Conservation (phyloP, 2,113 vertebrate genomes). For the Bubo scandiacus region DNA sequence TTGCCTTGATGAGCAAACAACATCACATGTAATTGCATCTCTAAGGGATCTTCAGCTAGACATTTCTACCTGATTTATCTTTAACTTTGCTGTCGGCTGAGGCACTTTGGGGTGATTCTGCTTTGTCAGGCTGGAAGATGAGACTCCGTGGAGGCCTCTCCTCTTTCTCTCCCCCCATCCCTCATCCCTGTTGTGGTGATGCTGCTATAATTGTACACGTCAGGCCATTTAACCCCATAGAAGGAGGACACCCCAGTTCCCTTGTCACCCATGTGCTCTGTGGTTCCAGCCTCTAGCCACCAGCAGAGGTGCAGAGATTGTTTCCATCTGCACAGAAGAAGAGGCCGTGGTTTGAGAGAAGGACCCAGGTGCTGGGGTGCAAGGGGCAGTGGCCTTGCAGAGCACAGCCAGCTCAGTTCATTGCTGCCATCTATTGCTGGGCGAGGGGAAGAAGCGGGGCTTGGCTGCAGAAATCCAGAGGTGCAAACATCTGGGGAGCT, state of each 20-base stretch:
- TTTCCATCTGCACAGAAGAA: background rate
- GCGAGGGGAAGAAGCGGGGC: background rate
- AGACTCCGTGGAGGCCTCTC: background rate
- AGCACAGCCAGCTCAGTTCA: background rate
- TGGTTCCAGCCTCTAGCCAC: background rate
- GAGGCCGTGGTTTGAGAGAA: background rate
- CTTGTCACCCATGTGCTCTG: background rate
- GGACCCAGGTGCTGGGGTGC: fast-evolving
- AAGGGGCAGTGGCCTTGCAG: background rate
- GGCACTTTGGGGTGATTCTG: background rate
- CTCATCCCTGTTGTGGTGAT: background rate
- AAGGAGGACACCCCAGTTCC: background rate
- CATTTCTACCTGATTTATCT: background rate
- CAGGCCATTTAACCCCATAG: background rate
- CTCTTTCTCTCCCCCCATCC: background rate
- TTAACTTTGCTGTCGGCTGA: background rate
- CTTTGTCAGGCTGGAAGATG: background rate
- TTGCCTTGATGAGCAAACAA: background rate
- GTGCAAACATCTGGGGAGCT: background rate
- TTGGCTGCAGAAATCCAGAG: background rate
- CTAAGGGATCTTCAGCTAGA: background rate
- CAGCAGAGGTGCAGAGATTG: background rate
- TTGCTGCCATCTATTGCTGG: background rate
- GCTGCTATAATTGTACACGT: fast-evolving
- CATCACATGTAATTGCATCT: background rate